Base-by-base conservation (phyloP, 2,888 invertebrate species). In the Nomada flava region DNA sequence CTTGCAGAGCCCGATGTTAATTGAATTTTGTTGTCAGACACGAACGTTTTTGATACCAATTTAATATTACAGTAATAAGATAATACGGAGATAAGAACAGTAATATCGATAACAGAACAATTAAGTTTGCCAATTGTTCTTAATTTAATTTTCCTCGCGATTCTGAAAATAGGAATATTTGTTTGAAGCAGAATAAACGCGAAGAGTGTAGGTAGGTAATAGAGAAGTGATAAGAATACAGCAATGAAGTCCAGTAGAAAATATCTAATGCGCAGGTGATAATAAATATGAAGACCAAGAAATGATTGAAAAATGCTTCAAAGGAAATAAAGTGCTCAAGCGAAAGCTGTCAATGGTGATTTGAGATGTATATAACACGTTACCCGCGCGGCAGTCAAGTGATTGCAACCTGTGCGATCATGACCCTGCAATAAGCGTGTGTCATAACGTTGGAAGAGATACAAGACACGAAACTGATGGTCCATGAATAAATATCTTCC, bases 401-500 rank as follows among this genome's bases (percentile, higher is more conserved):
- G 73, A 80, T 64, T 72, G 76, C 72, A 80, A 76, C 62, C 67
- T 75, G 79, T 65, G 23, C 44, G 79, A 63, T 80, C 82, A 57
- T 76, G 82, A 82, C 76, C 82, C 80, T 72, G 82, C 82, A 79
- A 59, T 80, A 79, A 76, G 67, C 71, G 63, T 44, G 63, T 72
- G 79, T 60, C 70, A 60, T 70, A 68, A 82, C 79, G 75, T 64
- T 67, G 71, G n/a, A 11, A 63, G 53, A 53, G 63, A 59, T 67
- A 80, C 67, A 75, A 71, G 76, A 68, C 67, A 63, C 64, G 71
- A 79, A 82, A 76, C 67, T 76, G 79, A 80, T 76, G 71, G 75
- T 68, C 63, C 76, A 72, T 72, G 68, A 75, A 82, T 75, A 80
- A 79, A 68, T 79, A 82, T 82, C 70, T 79, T 53, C 60, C 60